A percentile compares a stretch with the other conserved stretches of the same genome.
Conservation (phyloP, 2,113 vertebrate species). For the Oreochromis spilurus region DNA sequence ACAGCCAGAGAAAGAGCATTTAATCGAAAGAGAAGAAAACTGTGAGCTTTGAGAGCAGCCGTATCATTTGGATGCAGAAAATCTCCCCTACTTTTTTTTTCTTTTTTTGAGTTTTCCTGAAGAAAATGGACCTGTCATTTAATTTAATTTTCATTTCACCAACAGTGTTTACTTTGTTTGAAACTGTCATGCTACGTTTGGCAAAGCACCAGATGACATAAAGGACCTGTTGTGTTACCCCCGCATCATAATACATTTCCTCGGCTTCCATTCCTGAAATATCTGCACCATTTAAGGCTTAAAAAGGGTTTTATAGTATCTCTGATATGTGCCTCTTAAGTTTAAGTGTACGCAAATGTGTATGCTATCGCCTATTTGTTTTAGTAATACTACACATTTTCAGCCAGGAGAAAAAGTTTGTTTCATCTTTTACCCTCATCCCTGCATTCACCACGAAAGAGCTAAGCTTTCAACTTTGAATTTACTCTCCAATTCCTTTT, state of each 20-base stretch:
- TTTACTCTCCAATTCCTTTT: slow-evolving; percentile 72
- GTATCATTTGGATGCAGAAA: slow-evolving; percentile 69
- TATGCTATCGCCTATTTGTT: slow-evolving; percentile 54
- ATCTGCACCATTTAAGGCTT: slow-evolving; percentile 7
- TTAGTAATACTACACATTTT: slow-evolving; percentile 52
- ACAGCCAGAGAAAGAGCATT: slow-evolving; percentile 77
- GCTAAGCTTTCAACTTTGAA: slow-evolving; percentile 71
- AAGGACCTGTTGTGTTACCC: slow-evolving; percentile 56
- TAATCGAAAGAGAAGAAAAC: slow-evolving; percentile 76
- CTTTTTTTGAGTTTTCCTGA: slow-evolving; percentile 8
- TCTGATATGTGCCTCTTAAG: slow-evolving; percentile 44
- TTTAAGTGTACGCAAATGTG: slow-evolving; percentile 44
- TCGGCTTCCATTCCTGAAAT: slow-evolving; percentile 21
- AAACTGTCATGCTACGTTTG: slow-evolving; percentile 57
- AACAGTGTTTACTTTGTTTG: slow-evolving; percentile 64
- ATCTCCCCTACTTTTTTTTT: not conserved
- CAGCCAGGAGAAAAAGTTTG: slow-evolving; percentile 47
- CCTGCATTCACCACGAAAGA: slow-evolving; percentile 41
- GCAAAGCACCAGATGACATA: slow-evolving; percentile 53
- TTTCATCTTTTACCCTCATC: slow-evolving; percentile 58
- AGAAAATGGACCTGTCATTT: slow-evolving; percentile 43
- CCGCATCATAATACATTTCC: slow-evolving; percentile 48
- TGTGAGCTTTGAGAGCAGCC: slow-evolving; percentile 67
- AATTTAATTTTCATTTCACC: slow-evolving; percentile 63
- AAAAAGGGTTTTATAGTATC: slow-evolving; percentile 12